Evolutionary conservation across 2,113 vertebrate species (phyloP).

Genomic region (Chloroceryle aenea): DNA sequence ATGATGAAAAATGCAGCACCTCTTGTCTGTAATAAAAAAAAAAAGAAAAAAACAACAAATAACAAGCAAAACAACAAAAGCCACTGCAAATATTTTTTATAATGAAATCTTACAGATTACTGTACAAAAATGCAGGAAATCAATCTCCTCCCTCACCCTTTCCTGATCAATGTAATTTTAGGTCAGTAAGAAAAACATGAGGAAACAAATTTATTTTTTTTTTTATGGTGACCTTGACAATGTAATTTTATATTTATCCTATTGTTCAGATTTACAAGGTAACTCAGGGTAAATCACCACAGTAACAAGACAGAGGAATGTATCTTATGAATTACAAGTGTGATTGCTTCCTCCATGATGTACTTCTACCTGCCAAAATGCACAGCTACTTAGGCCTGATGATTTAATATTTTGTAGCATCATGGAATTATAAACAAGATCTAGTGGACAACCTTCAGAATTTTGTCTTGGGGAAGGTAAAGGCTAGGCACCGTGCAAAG

Average conservation of each 20-base stretch:
- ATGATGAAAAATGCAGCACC: conserved; percentile 97
- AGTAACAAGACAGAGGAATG: not conserved
- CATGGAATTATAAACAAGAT: not conserved
- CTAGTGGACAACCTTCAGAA: not conserved
- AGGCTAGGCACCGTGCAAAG: not conserved
- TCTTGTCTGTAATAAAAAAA: conserved; percentile 83
- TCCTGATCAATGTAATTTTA: not conserved
- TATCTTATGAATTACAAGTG: not conserved
- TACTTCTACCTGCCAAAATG: not conserved
- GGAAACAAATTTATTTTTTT: not conserved
- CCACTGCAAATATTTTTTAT: not conserved
- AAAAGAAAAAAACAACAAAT: not conserved
- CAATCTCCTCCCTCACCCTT: fast-evolving
- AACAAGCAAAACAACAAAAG: not conserved
- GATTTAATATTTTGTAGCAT: not conserved
- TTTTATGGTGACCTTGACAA: not conserved
- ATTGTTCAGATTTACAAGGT: not conserved
- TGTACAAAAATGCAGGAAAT: not conserved
- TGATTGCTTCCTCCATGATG: not conserved
- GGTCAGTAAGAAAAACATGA: not conserved
- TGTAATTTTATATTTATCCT: not conserved
- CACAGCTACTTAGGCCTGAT: not conserved
- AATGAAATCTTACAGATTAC: not conserved
- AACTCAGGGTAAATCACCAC: not conserved
- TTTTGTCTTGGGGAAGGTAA: not conserved